Percentiles rank a stretch among this genome's conserved stretches.
phyloP scores from a whole-genome alignment of 2,797 vertebrate genomes.

The Streptopelia turtur region DNA sequence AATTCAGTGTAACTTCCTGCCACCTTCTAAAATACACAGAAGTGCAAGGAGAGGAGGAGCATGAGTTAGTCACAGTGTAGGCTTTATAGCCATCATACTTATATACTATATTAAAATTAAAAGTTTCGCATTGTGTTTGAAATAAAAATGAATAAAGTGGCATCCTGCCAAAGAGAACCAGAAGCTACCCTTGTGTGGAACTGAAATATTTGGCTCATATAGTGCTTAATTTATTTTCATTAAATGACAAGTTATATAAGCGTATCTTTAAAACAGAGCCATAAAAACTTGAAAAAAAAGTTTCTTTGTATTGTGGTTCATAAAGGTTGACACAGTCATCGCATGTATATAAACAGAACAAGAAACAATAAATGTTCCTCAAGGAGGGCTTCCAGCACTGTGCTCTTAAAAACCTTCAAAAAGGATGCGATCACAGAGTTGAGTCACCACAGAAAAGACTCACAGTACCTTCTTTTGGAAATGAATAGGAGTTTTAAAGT shows the following conservation, averaged over 20 bases:
- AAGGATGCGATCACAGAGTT: conserved; percentile 26
- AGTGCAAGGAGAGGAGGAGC: conserved; percentile 21
- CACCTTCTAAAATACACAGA: background rate
- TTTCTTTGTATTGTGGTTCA: conserved; percentile 57
- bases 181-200: conserved; percentile 75
- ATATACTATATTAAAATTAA: conserved; percentile 72
- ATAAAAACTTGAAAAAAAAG: conserved; percentile 39
- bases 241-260: conserved; percentile 78
- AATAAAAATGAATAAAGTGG: conserved; percentile 78
- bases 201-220: conserved; percentile 76
- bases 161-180: conserved; percentile 75
- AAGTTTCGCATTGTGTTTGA: conserved; percentile 77
- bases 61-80: conserved; percentile 58
- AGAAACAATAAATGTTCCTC: conserved; percentile 48
- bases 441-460: conserved; percentile 54
- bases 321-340: conserved; percentile 32
- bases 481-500: conserved; percentile 54
- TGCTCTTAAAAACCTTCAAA: conserved; percentile 58
- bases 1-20: conserved; percentile 18
- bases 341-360: conserved; percentile 54
- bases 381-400: conserved; percentile 34
- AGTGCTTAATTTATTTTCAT: conserved; percentile 80
- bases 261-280: conserved; percentile 73
- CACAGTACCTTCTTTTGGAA: conserved; percentile 52
- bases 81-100: conserved; percentile 55